Base-by-base conservation (phyloP, 2,113 vertebrate genomes). In the Scophthalmus maximus region DNA sequence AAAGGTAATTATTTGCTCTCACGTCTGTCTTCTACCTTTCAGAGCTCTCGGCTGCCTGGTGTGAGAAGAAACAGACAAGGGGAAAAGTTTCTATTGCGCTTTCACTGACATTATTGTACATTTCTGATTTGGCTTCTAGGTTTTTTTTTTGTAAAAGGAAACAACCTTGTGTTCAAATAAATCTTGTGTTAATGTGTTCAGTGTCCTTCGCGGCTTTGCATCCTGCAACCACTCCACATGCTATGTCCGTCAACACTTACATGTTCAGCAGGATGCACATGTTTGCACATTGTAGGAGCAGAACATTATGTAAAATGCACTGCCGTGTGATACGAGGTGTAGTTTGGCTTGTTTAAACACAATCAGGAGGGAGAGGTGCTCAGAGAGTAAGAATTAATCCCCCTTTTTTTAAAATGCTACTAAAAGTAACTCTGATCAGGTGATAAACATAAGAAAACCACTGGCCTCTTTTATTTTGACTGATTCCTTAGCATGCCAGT, bases 1-100 rank as follows among this genome's bases (percentile, higher is more conserved):
- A 88, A 92, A 90, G 82, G 85, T 88, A 87, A 90, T 89, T 90
- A 89, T 90, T 92, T 90, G 87, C 88, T 89, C 87, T 87, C 38
- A 42, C 81, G 84, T 87, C 87, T 86, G 81, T 89, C 84, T 84
- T 77, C 57, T 60, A 22, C 74, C 69, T 87, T 78, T 86, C 81
- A 83, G 76, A 67, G 34, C 36, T 46, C 70, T 87, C 66, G 75
- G 34, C 68, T 69, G 66, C 55, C 63, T n/a, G 25, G 23, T 30
- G 64, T 67, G 76, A 83, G 56, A 62, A 66, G 40, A 79, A 83
- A 70, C 73, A 74, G 62, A 84, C 40, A 55, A n/a, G n/a, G 60
- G 23, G 5, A 69, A 6, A 68, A 64, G 49, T 74, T 61, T 52
- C 29, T 30, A 12, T 32, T 25, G 18, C 11, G 2, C 42, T 51